Base-by-base conservation (phyloP, 2,113 vertebrate species). In the Gorsachius goisagi region DNA sequence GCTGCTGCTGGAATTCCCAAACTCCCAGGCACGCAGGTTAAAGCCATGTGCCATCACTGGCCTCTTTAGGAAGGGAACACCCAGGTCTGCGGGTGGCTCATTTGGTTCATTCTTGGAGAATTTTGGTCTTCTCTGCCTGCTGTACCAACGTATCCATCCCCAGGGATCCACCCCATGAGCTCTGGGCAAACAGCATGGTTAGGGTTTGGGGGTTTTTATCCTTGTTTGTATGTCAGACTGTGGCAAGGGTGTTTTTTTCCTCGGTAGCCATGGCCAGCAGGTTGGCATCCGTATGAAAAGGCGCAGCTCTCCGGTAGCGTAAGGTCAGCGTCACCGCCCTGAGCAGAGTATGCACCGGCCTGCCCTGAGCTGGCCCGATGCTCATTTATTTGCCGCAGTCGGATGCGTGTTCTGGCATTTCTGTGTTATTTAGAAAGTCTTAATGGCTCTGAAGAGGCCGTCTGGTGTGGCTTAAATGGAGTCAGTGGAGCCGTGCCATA, bases 361-460 rank as follows among this genome's bases (percentile, higher is more conserved):
- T 60, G 47, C 7, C 5, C 39, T 2, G 12, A 59, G n/a, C 68
- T 66, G 33, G 45, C 56, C 71, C 58, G 22, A 0, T 3, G 14
- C 77, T n/a, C 77, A 18, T 47, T 35, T 24, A 32, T 72, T 62
- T 33, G 63, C 55, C 47, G 59, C 58, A 9, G 26, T 24, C 32
- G 78, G 58, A 49, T 76, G 66, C 77, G 16, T 18, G 45, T 74
- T 78, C 94, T 84, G 74, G 89, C 52, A 44, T 88, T 96, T 76
- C 83, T 72, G 73, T 71, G 69, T 58, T 68, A 32, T 63, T 80
- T 71, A 76, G 62, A 27, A 53, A 66, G 66, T 35, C 67, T 37
- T 71, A 33, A 26, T 58, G 78, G 23, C 58, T 52, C 2, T 41
- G 47, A 60, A 72, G 82, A 71, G 79, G 63, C 56, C 3, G 44